phyloP scores from a whole-genome alignment of 1,140 invertebrate genomes.

The Muscidifurax raptorellus region DNA sequence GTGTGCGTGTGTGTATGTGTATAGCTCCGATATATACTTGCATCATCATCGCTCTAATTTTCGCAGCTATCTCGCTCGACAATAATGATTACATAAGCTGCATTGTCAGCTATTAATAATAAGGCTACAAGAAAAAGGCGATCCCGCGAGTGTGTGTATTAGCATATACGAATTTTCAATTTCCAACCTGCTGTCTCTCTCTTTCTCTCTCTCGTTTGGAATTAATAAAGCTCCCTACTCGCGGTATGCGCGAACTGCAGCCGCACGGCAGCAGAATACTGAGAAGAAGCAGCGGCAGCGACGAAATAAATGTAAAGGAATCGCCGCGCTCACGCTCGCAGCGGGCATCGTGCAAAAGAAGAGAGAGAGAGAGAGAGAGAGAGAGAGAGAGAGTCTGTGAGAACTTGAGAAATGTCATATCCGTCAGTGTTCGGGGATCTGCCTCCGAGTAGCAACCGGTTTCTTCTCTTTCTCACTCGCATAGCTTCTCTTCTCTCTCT shows the following conservation, averaged over 20 bases:
- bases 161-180: neutral
- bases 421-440: conserved; percentile 65
- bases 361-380: conserved; percentile 42
- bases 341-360: no score
- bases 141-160: neutral
- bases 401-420: conserved; percentile 71
- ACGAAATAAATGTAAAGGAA: conserved; percentile 52
- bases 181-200: neutral
- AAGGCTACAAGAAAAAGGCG: neutral
- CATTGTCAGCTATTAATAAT: neutral
- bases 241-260: neutral
- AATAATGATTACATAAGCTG: neutral
- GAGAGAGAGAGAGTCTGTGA: conserved; percentile 49
- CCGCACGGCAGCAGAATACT: conserved; percentile 21
- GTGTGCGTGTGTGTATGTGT: neutral
- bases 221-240: conserved; percentile 17
- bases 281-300: conserved; percentile 30
- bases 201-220: neutral
- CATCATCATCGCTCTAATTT: neutral
- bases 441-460: conserved; percentile 41
- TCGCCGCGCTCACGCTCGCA: neutral
- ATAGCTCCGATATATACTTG: neutral
- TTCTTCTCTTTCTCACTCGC: conserved; percentile 15
- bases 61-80: neutral
- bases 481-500: no score